A percentile compares a stretch with the other conserved stretches of the same genome.
phyloP scores from a whole-genome alignment of 2,888 invertebrate genomes.

The Thymelicus sylvestris region DNA sequence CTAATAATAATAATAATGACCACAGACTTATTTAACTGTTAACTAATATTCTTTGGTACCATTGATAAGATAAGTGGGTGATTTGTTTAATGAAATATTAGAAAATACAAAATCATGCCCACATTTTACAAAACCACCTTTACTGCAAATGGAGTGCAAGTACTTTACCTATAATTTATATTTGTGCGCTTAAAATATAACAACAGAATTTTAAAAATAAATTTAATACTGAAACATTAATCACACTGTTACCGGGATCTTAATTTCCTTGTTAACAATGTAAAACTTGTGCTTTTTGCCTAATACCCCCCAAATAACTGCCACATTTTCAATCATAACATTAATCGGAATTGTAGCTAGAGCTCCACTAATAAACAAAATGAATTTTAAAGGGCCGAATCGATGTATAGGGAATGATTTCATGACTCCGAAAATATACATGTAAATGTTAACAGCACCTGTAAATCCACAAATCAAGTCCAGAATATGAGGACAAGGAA shows the following conservation, averaged over 20 bases:
- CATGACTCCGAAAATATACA: constrained; percentile 99
- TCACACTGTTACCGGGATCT: constrained; percentile 87
- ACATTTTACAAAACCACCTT: background rate
- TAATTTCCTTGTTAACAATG: constrained; percentile 96
- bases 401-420: constrained; percentile 97
- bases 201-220: constrained; percentile 51
- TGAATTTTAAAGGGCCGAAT: constrained; percentile 91
- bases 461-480: constrained; percentile 96
- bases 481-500: constrained; percentile 92
- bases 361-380: constrained; percentile 93
- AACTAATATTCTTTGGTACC: constrained; percentile 51
- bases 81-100: constrained; percentile 8
- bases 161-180: constrained; percentile 16
- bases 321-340: constrained; percentile 96
- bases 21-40: constrained; percentile 21
- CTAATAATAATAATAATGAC: too few species aligned
- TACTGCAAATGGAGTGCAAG: constrained; percentile 8
- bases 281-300: constrained; percentile 99
- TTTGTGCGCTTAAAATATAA: constrained; percentile 69
- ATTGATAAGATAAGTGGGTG: constrained; percentile 39
- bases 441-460: constrained; percentile 97
- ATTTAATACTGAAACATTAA: constrained; percentile 41
- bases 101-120: constrained; percentile 10
- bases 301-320: constrained; percentile 96
- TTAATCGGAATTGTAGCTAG: constrained; percentile 96